phyloP scores from a whole-genome alignment of 2,888 invertebrate species.

The Panzeria rudis region DNA sequence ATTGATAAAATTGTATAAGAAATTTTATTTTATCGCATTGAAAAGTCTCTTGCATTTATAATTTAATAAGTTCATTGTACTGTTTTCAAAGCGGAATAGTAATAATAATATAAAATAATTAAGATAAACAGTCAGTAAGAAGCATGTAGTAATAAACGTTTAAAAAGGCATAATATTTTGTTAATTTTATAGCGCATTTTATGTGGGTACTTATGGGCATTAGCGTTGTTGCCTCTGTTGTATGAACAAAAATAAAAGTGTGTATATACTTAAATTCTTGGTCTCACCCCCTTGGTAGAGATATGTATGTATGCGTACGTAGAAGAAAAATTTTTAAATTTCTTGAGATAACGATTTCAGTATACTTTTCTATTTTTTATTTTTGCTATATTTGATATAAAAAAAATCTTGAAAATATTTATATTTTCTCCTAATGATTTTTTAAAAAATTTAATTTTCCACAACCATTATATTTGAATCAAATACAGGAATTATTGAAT shows the following conservation, averaged over 20 bases:
- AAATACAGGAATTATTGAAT: no score
- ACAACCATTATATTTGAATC: no score
- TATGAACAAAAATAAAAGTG: no score
- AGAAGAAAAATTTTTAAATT: no score
- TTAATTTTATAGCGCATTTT: slow-evolving; percentile 19
- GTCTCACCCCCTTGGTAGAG: no score
- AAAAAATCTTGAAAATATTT: no score
- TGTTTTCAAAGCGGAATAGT: not conserved
- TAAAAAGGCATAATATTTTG: not conserved
- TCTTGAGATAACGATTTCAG: no score
- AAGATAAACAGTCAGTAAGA: slow-evolving; percentile 13
- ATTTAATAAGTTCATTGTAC: slow-evolving; percentile 36
- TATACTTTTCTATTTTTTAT: no score
- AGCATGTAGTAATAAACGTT: not conserved
- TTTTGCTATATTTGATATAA: no score
- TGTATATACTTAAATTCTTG: not conserved
- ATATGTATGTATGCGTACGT: not conserved
- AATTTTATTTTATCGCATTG: slow-evolving; percentile 4
- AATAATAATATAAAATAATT: slow-evolving; percentile 18
- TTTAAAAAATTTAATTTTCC: no score
- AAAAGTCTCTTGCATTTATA: not conserved
- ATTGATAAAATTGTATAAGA: not conserved
- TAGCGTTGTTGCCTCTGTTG: no score
- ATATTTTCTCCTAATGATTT: no score
- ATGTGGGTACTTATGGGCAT: not conserved